phyloP scores from a whole-genome alignment of 1,140 invertebrate genomes.

The Trichonephila inaurata region DNA sequence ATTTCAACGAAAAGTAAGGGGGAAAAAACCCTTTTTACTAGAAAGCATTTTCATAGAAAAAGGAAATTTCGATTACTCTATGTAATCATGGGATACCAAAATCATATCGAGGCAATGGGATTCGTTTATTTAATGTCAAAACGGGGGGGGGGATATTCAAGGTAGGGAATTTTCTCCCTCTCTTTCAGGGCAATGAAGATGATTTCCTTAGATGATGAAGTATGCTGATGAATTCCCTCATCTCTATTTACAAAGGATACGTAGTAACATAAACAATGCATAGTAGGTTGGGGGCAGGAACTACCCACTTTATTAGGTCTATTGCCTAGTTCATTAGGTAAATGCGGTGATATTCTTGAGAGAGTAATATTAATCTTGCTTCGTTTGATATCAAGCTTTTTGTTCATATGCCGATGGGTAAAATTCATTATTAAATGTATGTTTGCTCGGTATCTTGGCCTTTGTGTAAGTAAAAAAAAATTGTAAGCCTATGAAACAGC shows the following conservation, averaged over 20 bases:
- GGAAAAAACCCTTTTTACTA: not conserved
- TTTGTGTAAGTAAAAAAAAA: not conserved
- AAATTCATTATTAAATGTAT: constrained; percentile 30
- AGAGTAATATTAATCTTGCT: constrained; percentile 19
- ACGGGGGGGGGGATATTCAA: not conserved
- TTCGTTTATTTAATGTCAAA: not conserved
- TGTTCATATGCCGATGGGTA: not conserved
- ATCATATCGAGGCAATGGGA: not conserved
- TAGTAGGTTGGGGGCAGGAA: not conserved
- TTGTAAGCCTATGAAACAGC: not conserved
- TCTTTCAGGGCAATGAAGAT: not conserved
- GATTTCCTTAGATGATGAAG: constrained; percentile 66
- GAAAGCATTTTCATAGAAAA: not conserved
- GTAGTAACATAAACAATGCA: constrained; percentile 23
- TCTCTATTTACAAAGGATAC: constrained; percentile 34
- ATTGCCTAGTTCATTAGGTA: constrained; percentile 33
- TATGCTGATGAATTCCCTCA: constrained; percentile 42
- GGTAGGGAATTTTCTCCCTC: not conserved
- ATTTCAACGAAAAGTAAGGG: not conserved
- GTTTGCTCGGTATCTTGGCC: not conserved
- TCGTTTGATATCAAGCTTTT: not conserved
- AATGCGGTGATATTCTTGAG: not conserved
- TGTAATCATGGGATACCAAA: not conserved
- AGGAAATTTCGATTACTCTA: constrained; percentile 13
- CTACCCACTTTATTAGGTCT: constrained; percentile 7